A percentile compares a stretch with the other conserved stretches of the same genome.
Conservation (phyloP, 2,797 vertebrate genomes). For the Pantherophis alleghaniensis region DNA sequence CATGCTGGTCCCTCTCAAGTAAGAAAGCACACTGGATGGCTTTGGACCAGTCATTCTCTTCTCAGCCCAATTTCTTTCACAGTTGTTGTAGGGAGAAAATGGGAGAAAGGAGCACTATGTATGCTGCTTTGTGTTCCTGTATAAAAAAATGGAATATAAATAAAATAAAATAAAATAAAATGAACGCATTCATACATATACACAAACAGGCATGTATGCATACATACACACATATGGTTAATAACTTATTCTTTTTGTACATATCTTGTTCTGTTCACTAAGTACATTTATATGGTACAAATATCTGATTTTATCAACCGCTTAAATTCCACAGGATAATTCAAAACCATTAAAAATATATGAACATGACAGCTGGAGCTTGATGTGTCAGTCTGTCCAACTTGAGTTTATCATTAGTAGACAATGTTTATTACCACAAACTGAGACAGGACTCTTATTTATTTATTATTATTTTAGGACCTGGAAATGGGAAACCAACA, state of each 20-base stretch:
- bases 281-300: fast-evolving
- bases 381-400: neutral
- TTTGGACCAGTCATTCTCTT: neutral
- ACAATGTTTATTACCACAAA: neutral
- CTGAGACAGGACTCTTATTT: neutral
- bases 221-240: neutral
- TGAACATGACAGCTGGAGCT: neutral
- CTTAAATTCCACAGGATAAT: neutral
- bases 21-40: neutral
- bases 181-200: neutral
- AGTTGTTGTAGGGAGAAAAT: neutral
- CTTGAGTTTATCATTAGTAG: neutral
- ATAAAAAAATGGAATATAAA: neutral
- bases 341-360: neutral
- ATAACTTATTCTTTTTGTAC: neutral
- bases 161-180: neutral
- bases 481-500: conserved; percentile 78
- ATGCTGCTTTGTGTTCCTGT: neutral
- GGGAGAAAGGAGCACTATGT: neutral
- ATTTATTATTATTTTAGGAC: conserved; percentile 65
- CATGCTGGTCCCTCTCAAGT: neutral
- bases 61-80: neutral
- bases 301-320: neutral
- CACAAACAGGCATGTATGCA: neutral
- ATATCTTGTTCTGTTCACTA: conserved; percentile 7